phyloP scores from a whole-genome alignment of 2,888 invertebrate species.

The Apeira syringaria region DNA sequence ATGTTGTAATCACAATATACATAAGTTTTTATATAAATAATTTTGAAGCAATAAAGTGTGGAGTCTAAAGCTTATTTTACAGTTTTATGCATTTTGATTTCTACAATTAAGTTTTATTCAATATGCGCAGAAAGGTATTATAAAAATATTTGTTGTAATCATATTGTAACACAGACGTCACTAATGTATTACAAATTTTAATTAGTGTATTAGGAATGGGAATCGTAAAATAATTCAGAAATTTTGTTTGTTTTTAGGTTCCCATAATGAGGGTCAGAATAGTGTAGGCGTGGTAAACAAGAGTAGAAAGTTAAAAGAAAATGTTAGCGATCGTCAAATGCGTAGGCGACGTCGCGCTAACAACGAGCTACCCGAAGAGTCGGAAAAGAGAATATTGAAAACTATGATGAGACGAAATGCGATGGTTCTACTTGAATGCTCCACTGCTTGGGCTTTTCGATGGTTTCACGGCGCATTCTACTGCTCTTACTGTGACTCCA shows the following conservation, averaged over 20 bases:
- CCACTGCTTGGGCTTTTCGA: constrained; percentile 74
- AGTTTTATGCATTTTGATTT: too few species aligned
- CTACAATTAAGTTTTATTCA: too few species aligned
- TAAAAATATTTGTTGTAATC: too few species aligned
- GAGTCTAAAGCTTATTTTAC: too few species aligned
- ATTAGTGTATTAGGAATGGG: constrained; percentile 30
- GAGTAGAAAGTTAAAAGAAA: constrained; percentile 69
- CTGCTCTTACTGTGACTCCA: constrained; percentile 69
- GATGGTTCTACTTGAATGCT: constrained; percentile 61
- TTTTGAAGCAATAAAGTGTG: too few species aligned
- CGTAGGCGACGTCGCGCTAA: constrained; percentile 70
- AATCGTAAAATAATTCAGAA: not conserved
- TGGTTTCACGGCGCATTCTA: constrained; percentile 70
- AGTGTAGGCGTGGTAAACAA: constrained; percentile 47
- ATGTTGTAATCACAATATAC: too few species aligned
- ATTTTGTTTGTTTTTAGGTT: constrained; percentile 62
- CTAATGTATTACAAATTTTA: too few species aligned
- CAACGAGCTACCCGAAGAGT: constrained; percentile 70
- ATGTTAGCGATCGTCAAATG: constrained; percentile 71
- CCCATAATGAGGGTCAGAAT: constrained; percentile 46
- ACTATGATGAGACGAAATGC: constrained; percentile 76
- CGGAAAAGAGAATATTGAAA: constrained; percentile 66
- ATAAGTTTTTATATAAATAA: too few species aligned
- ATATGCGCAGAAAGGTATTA: too few species aligned
- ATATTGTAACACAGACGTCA: too few species aligned